Conservation (phyloP, 1,140 invertebrate species). For the Drosophila nannoptera region DNA sequence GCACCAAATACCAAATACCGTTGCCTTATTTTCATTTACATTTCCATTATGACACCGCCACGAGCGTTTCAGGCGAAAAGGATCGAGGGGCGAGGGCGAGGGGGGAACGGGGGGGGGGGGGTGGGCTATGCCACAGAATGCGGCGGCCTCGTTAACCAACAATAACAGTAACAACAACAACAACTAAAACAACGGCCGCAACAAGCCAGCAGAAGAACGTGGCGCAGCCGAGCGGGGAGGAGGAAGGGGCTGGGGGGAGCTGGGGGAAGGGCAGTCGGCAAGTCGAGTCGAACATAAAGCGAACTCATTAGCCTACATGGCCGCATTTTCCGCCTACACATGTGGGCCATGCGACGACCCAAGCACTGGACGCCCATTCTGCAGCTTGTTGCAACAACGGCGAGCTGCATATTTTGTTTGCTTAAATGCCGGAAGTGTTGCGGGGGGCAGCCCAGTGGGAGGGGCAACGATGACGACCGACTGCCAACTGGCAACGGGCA, state of each 20-base stretch:
- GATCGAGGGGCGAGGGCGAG: too few species aligned
- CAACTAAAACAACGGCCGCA: conserved; percentile 7
- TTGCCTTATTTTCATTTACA: conserved; percentile 27
- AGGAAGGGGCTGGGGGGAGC: not conserved
- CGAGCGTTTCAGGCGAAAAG: conserved; percentile 15
- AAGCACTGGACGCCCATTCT: not conserved
- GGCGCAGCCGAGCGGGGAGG: not conserved
- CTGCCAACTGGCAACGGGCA: conserved; percentile 21
- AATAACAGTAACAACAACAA: conserved; percentile 12
- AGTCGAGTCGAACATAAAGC: conserved; percentile 46
- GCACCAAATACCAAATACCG: conserved; percentile 13
- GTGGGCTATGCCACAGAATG: conserved; percentile 43
- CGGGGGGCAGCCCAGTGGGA: conserved; percentile 18
- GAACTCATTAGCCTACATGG: conserved; percentile 75
- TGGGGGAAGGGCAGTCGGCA: conserved; percentile 2
- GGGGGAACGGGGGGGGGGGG: too few species aligned
- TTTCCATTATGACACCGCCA: conserved; percentile 50
- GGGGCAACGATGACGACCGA: not conserved
- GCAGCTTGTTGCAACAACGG: conserved; percentile 48
- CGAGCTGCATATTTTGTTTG: conserved; percentile 70
- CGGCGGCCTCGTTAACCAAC: conserved; percentile 45
- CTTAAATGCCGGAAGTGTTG: conserved; percentile 76
- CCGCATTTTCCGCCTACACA: conserved; percentile 72
- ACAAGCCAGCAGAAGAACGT: not conserved
- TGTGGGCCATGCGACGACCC: conserved; percentile 32